Conservation (phyloP, 2,797 vertebrate species). For the Anguilla marmorata region DNA sequence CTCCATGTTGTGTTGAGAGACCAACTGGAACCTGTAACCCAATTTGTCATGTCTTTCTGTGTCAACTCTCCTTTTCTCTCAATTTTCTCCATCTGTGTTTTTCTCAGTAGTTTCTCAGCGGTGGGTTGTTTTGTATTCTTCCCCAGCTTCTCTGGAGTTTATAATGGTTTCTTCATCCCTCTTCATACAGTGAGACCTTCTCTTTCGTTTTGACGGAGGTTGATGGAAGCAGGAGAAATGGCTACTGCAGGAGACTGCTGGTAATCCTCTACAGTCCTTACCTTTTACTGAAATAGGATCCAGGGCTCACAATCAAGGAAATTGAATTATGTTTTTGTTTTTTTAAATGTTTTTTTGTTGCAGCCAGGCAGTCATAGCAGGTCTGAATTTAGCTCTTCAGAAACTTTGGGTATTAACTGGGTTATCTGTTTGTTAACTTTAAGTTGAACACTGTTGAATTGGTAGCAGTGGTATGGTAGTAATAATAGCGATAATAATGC, state of each 20-base stretch:
- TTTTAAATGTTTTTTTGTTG: neutral
- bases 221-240: conserved; percentile 90
- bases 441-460: neutral
- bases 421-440: neutral
- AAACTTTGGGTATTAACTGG: neutral
- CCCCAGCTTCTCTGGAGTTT: conserved; percentile 11
- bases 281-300: neutral
- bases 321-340: too few relatives aligned
- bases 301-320: neutral
- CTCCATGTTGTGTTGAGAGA: neutral
- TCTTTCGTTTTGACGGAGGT: conserved; percentile 93
- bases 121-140: neutral
- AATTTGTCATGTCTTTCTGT: conserved; percentile 5
- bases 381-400: neutral
- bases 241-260: conserved; percentile 92
- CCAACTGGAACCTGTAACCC: neutral
- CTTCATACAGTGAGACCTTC: conserved; percentile 85
- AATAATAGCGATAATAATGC: neutral
- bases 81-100: neutral
- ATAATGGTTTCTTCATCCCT: neutral
- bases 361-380: neutral
- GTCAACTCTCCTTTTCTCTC: neutral
- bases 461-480: neutral
- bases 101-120: neutral
- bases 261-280: conserved; percentile 62